Conservation (phyloP, 2,113 vertebrate species). For the Noturus placidus region DNA sequence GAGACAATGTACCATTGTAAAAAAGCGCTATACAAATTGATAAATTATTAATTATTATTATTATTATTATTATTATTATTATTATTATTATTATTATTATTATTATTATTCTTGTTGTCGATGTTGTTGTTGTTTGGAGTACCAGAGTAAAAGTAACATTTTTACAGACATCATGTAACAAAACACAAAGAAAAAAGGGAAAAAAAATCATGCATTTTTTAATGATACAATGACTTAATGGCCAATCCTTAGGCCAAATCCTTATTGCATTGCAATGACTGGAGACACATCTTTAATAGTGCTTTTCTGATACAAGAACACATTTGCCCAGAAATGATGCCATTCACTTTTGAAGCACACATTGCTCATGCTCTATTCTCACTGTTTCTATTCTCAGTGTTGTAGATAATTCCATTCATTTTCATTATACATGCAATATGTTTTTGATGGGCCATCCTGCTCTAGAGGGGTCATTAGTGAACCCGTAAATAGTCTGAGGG, state of each 20-base stretch:
- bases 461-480: conserved; percentile 63
- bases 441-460: conserved; percentile 48
- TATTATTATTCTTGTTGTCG: no score
- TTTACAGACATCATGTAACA: conserved; percentile 46
- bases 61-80: no score
- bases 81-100: no score
- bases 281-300: conserved; percentile 60
- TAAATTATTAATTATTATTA: no score
- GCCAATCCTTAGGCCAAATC: conserved; percentile 59
- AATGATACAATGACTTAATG: conserved; percentile 42
- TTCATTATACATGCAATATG: conserved; percentile 53
- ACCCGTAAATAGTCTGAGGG: conserved; percentile 62
- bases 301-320: conserved; percentile 70
- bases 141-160: no score
- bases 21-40: no score
- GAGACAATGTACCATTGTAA: no score
- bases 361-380: conserved; percentile 32
- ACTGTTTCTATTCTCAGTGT: conserved; percentile 23
- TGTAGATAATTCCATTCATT: conserved; percentile 58
- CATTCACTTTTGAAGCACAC: conserved; percentile 68
- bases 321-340: conserved; percentile 65
- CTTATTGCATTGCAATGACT: conserved; percentile 36
- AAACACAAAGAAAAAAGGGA: conserved; percentile 29
- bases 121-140: neutral
- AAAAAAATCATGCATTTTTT: conserved; percentile 46